These are phyloP conservation scores for Hydrolagus colliei DNA, from an alignment of 2,797 vertebrate species.

Conservation along the genomic window DNA sequence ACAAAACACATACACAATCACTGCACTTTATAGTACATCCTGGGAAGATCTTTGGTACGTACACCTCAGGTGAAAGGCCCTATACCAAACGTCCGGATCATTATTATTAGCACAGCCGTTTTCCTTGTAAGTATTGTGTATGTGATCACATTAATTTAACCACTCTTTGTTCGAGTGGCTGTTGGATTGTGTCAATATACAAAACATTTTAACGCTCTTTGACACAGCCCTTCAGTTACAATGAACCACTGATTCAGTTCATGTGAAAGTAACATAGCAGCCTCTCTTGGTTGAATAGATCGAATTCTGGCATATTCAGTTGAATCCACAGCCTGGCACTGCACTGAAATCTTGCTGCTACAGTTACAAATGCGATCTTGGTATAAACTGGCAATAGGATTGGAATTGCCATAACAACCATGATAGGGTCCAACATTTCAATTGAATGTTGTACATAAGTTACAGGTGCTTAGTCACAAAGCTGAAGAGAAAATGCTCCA, in stretches of 20 bases:
- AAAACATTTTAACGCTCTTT: too few species aligned
- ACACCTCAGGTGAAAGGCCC: too few species aligned
- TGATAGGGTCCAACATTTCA: not conserved
- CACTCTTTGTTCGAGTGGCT: too few species aligned
- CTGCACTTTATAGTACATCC: too few species aligned
- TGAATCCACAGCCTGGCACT: not conserved
- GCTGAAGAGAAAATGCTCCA: not conserved
- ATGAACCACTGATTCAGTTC: not conserved
- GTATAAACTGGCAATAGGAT: not conserved
- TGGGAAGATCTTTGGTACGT: too few species aligned
- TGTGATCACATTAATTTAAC: too few species aligned
- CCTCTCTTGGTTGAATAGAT: not conserved
- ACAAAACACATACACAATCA: too few species aligned
- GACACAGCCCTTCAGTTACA: not conserved
- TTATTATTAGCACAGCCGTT: too few species aligned
- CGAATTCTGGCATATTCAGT: not conserved
- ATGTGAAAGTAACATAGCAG: not conserved
- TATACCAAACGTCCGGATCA: too few species aligned
- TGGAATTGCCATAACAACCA: not conserved
- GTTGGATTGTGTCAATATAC: too few species aligned
- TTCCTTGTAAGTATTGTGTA: too few species aligned
- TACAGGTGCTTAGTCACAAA: not conserved
- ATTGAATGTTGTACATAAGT: not conserved
- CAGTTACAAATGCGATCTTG: not conserved
- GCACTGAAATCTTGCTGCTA: not conserved